phyloP scores from a whole-genome alignment of 2,113 vertebrate genomes.

The Chrysochloris asiatica region DNA sequence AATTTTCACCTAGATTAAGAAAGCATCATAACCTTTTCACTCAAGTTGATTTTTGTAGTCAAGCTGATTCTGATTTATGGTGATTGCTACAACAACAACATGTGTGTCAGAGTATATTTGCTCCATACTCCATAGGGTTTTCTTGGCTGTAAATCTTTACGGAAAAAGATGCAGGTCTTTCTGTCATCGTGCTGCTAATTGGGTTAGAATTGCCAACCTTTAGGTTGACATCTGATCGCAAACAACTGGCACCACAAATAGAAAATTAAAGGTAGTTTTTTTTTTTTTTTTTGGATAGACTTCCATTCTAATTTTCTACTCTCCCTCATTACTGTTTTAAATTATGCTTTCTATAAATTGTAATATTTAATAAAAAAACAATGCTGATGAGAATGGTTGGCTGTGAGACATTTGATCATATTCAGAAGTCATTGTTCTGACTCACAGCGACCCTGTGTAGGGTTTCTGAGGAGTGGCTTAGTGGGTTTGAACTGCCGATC shows the following conservation, averaged over 20 bases:
- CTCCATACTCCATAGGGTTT: not conserved
- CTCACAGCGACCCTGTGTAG: too few species aligned
- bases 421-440: too few species aligned
- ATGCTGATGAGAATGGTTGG: not conserved
- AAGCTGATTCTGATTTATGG: not conserved
- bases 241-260: not conserved
- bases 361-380: constrained; percentile 46
- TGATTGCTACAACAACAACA: too few species aligned
- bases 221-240: not conserved
- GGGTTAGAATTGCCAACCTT: not conserved
- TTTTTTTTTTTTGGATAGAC: constrained; percentile 14
- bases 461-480: too few species aligned
- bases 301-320: constrained; percentile 19
- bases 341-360: constrained; percentile 44
- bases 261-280: constrained; percentile 28
- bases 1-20: too few species aligned
- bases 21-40: too few species aligned
- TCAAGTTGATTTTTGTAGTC: too few species aligned
- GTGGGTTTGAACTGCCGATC: too few species aligned
- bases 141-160: not conserved
- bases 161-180: not conserved
- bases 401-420: not conserved
- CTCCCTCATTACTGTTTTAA: constrained; percentile 38
- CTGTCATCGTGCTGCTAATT: not conserved
- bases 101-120: not conserved